Percentiles rank a stretch among this genome's conserved stretches.
phyloP scores from a whole-genome alignment of 2,888 invertebrate genomes.

The Mesodorylaimus sp. region DNA sequence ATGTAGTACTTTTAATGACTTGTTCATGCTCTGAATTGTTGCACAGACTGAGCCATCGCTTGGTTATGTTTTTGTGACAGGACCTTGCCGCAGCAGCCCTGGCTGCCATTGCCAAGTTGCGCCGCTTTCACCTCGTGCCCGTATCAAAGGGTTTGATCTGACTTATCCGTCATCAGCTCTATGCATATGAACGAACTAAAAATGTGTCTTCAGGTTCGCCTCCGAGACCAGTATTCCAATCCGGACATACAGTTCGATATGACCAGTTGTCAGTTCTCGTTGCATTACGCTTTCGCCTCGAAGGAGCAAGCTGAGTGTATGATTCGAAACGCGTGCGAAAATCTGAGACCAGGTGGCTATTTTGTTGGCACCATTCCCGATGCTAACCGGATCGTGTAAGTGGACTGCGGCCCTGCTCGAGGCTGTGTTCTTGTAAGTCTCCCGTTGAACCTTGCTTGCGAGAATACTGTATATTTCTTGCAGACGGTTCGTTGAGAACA shows the following conservation, averaged over 20 bases:
- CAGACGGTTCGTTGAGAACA: neutral
- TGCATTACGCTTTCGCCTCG: constrained; percentile 80
- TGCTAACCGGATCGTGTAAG: constrained; percentile 66
- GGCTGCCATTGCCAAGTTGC: too few relatives aligned
- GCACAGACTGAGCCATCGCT: too few relatives aligned
- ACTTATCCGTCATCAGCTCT: too few relatives aligned
- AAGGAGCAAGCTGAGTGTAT: constrained; percentile 73
- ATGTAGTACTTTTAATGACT: too few relatives aligned
- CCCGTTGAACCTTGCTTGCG: neutral
- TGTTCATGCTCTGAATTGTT: too few relatives aligned
- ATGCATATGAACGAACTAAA: too few relatives aligned
- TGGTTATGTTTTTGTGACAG: too few relatives aligned
- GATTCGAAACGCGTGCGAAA: constrained; percentile 76
- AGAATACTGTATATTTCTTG: neutral
- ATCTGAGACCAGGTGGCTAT: constrained; percentile 67
- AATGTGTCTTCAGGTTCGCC: constrained; percentile 11
- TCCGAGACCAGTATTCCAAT: constrained; percentile 35
- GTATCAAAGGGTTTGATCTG: too few relatives aligned
- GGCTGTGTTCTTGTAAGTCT: neutral
- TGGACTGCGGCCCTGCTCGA: neutral
- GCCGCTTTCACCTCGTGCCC: too few relatives aligned
- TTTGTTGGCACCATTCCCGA: constrained; percentile 94
- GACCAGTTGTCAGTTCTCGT: constrained; percentile 90
- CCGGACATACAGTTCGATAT: constrained; percentile 58
- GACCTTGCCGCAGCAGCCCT: too few relatives aligned